Conservation (phyloP, 2,113 vertebrate species). For the Rhagologus leucostigma region DNA sequence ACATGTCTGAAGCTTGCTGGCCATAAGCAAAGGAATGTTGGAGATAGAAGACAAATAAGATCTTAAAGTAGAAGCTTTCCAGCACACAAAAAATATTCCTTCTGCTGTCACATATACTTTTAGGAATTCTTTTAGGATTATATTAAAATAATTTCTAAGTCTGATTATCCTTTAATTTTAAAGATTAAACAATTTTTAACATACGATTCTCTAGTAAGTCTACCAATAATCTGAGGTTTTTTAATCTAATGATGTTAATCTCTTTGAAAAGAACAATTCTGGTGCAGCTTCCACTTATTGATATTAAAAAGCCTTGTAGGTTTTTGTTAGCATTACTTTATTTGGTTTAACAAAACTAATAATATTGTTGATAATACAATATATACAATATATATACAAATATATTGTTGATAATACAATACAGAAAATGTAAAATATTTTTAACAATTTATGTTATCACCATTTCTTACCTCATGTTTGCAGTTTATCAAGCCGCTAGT, state of each 20-base stretch:
- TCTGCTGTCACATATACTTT: not conserved
- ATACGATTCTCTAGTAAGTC: not conserved
- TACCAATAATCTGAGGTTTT: not conserved
- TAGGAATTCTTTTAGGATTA: not conserved
- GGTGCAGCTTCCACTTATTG: not conserved
- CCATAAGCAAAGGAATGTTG: not conserved
- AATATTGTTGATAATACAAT: not conserved
- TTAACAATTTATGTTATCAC: not conserved
- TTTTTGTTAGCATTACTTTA: not conserved
- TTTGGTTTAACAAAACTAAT: not conserved
- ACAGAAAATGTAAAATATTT: not conserved
- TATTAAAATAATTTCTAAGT: not conserved
- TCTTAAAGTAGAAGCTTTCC: not conserved
- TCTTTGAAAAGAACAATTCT: not conserved
- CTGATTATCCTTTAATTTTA: not conserved
- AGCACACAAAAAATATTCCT: not conserved
- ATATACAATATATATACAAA: too few relatives aligned
- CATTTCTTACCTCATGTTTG: not conserved
- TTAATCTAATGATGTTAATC: not conserved
- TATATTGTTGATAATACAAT: not conserved
- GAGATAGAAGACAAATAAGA: not conserved
- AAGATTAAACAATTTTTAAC: not conserved
- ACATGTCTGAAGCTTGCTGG: not conserved
- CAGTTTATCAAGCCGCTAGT: not conserved
- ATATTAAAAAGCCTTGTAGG: not conserved